Evolutionary conservation across 1,140 invertebrate genomes (phyloP), one percentile per base, ranked within the genome.

Genomic region (Charaxes varanes): DNA sequence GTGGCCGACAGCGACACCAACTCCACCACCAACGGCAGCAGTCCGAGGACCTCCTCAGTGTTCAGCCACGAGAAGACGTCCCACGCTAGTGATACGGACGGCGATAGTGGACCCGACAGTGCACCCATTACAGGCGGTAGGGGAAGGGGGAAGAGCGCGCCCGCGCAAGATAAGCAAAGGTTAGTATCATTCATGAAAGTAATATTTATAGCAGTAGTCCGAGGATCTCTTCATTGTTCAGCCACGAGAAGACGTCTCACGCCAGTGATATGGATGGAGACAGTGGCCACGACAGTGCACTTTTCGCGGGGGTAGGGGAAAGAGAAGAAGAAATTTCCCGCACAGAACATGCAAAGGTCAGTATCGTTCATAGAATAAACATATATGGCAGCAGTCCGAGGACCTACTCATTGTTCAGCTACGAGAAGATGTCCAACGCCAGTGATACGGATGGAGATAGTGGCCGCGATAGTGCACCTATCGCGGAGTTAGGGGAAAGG

Each of bases 1-100:
- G 68, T 82, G 4, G 50, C 81, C 0, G 81, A 85, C 53, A 84
- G 81, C 28, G 83, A 85, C 35, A 84, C 79, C 0, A 81, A 80
- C 31, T 84, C 81, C 0, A 83, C 80, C 0, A 84, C 81, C 0
- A 83, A 80, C 30, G 78, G 80, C 0, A 82, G 80, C 22, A 84
- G 80, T 48, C 76, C 80, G 0, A 55, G 82, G 32, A 84, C 78
- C 16, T 83, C 80, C 3, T 84, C 80, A 0, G 74, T 84, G 36
- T 84, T 78, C 34, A 83, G 78, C 30, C 76, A 80, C 11, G 76
- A 80, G 40, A 78, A 79, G 55, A 64, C 57, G 18, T 77, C 72
- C 0, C 33, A 72, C 1, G 66, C 74, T 0, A 81, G 77, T 35
- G 76, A 80, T 16, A 80, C 73, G 0, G 78, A 83, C 12, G 74